phyloP scores from a whole-genome alignment of 2,888 invertebrate genomes.

The Fragum sueziense region DNA sequence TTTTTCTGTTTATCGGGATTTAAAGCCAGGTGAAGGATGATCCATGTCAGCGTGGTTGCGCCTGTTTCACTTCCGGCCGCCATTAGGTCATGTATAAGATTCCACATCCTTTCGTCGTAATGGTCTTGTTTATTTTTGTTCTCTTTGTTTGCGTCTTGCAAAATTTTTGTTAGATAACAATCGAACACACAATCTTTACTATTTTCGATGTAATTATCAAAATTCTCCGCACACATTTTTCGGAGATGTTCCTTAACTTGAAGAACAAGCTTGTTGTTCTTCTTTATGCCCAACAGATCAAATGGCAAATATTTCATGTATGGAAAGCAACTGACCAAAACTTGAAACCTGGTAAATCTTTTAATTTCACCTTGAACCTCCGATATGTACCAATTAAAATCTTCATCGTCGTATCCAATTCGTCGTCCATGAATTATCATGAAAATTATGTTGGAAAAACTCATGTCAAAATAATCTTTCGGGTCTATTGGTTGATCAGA shows the following conservation, averaged over 20 bases:
- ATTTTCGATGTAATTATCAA: neutral
- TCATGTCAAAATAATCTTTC: constrained; percentile 25
- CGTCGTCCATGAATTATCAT: constrained; percentile 49
- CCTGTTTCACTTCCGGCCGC: constrained; percentile 86
- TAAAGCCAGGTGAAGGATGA: constrained; percentile 90
- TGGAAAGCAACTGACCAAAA: constrained; percentile 32
- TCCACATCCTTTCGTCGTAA: constrained; percentile 54
- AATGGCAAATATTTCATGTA: constrained; percentile 35
- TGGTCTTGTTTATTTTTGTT: neutral
- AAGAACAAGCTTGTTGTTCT: too few relatives aligned
- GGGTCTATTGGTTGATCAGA: constrained; percentile 46
- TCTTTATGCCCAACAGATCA: constrained; percentile 30
- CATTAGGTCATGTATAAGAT: constrained; percentile 64
- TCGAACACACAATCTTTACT: neutral
- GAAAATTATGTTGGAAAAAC: constrained; percentile 62
- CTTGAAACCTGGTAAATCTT: neutral
- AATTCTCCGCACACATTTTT: neutral
- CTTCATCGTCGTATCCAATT: constrained; percentile 38
- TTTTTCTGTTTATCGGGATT: constrained; percentile 85
- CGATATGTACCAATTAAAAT: constrained; percentile 40
- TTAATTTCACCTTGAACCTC: constrained; percentile 9
- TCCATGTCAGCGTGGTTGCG: constrained; percentile 92
- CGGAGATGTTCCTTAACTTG: neutral
- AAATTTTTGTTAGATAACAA: neutral
- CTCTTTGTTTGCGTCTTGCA: neutral